Evolutionary conservation across 2,888 invertebrate genomes (phyloP), one percentile per base, ranked within the genome.

Genomic region (Salpingus planirostris): DNA sequence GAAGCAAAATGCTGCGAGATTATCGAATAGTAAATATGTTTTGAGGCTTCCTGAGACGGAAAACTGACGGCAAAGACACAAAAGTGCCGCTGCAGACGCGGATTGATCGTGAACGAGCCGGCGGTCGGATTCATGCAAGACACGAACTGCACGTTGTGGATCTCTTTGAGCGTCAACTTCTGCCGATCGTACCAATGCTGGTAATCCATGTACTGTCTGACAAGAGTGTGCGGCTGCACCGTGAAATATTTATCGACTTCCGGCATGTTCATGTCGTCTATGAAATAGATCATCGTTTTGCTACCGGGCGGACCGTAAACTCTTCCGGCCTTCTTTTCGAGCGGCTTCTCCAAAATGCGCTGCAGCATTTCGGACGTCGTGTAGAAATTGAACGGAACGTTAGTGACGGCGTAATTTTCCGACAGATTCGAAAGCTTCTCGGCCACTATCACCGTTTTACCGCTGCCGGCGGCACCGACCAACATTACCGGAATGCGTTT

Each of bases 251-350:
- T 76, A 62, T 95, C 95, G 2, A 93, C 92, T 68, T 91, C 91
- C 0, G 95, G 95, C 92, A 95, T 95, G 60, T 95, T 95, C 78
- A 95, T 78, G 54, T 95, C 95, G 55, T 95, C 95, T 34, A 95
- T 78, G 60, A 95, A 95, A 64, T 92, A 95, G 31, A 95, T 79
- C 73, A 95, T 80, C 11, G 76, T 78, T 63, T 92, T 91, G 56
- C 76, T 87, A n/a, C 92, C 93, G 0, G 90, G 88, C 0, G 95
- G 95, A 0, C 90, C 95, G 57, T 78, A 95, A 60, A 88, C 92
- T 33, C 89, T 76, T 0, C 93, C 95, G 0, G 93, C 91, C 60
- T 95, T 95, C 66, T 93, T 95, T 59, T 95, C 95, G 28, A 95
- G 64, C 1, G 91, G 89, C 52, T 89, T 89, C 60, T 95, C 95